Percentiles rank a stretch among this genome's conserved stretches.
Conservation (phyloP, 2,113 vertebrate genomes). For the Gavialis gangeticus region DNA sequence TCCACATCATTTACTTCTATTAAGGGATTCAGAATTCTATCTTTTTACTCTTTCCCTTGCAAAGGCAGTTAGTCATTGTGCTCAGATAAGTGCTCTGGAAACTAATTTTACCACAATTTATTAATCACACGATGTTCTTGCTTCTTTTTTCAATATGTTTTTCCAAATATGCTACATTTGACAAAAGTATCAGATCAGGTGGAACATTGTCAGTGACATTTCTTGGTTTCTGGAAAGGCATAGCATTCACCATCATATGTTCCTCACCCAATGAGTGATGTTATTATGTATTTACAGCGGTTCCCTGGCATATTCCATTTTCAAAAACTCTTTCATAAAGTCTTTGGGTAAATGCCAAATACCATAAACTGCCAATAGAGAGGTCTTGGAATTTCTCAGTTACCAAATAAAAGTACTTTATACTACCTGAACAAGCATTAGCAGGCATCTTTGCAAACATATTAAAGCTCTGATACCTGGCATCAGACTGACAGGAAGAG, state of each 20-base stretch:
- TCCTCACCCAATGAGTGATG: neutral
- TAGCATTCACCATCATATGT: neutral
- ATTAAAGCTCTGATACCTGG: neutral
- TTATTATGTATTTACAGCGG: neutral
- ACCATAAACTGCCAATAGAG: neutral
- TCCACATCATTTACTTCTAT: constrained; percentile 10
- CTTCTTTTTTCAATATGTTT: constrained; percentile 21
- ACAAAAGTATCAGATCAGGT: constrained; percentile 20
- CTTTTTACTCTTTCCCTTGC: neutral
- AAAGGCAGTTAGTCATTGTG: neutral
- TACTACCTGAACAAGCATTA: neutral
- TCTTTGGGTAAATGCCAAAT: neutral
- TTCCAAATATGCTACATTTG: neutral
- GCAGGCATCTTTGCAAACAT: neutral
- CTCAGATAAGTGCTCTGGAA: constrained; percentile 50
- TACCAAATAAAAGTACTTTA: neutral
- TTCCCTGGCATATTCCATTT: neutral
- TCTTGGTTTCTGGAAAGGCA: neutral
- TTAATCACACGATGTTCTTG: constrained; percentile 16
- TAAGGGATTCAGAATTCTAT: neutral
- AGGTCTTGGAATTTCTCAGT: neutral
- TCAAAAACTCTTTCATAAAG: neutral
- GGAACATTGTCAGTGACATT: neutral
- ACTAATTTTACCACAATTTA: constrained; percentile 22
- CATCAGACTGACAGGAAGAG: neutral